These are phyloP conservation scores for Pogonocichla stellata DNA, from an alignment of 2,113 vertebrate species.

Conservation along the genomic window DNA sequence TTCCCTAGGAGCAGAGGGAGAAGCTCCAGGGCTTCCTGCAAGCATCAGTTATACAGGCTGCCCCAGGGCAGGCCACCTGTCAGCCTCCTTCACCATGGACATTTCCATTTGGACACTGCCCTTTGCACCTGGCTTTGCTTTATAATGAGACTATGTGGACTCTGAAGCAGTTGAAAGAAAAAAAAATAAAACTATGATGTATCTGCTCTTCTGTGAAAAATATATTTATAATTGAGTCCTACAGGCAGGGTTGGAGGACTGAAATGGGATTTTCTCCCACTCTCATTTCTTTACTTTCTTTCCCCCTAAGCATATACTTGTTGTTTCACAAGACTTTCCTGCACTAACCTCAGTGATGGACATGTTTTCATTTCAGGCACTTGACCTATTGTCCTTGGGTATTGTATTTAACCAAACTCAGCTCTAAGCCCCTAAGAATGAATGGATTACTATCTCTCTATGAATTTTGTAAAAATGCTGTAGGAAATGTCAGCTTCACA, in stretches of 20 bases:
- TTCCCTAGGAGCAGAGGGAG: not conserved
- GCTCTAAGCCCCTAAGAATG: not conserved
- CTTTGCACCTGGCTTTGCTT: not conserved
- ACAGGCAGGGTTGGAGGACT: not conserved
- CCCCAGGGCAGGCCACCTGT: not conserved
- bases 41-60: not conserved
- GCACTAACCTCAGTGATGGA: not conserved
- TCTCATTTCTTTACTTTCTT: not conserved
- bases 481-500: conserved; percentile 6
- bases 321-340: not conserved
- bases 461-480: not conserved
- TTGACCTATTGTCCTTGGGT: not conserved
- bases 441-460: not conserved
- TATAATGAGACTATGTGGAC: not conserved
- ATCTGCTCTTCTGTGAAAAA: not conserved
- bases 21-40: not conserved
- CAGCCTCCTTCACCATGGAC: not conserved
- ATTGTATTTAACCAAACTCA: not conserved
- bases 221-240: not conserved
- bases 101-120: not conserved
- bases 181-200: not conserved
- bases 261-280: not conserved
- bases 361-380: not conserved
- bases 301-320: not conserved
- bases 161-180: not conserved